Evolutionary conservation across 2,113 vertebrate genomes (phyloP), one percentile per base, ranked within the genome.

Genomic region (Amphiprion percula): DNA sequence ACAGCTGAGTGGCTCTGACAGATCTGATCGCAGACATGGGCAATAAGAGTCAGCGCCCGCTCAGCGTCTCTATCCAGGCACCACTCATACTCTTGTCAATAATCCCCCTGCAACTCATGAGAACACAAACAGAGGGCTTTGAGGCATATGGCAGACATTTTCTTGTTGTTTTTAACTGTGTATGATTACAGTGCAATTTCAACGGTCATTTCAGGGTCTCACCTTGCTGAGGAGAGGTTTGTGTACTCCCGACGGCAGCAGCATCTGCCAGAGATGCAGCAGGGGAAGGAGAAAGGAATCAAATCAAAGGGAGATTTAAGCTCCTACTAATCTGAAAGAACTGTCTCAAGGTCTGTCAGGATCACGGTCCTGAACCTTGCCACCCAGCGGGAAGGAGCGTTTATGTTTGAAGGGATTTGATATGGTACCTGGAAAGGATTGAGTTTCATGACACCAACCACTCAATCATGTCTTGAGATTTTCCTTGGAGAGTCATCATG

Each of bases 171-270:
- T 84, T 89, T 89, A 83, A 64, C 85, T 77, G 79, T 63, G 83
- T 89, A 76, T 92, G 90, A 95, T 94, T 93, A 92, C 87, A 68
- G 82, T 87, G 87, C 84, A 93, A 94, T 95, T 95, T 93, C 86
- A 86, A 70, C 68, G 46, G 86, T 87, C 85, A 89, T 92, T 93
- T 90, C 79, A 90, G 80, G 90, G 88, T 91, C 88, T 93, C 91
- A 93, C 90, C 88, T 93, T 77, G 16, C 74, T 12, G 10, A 65
- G 81, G 71, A 80, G 71, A 80, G 79, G 68, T 80, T 83, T 84
- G 85, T 87, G 82, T 84, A 83, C 76, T 81, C 65, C 85, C 86
- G 73, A 86, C 54, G 64, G 84, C 76, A 66, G 68, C 65, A 23
- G 82, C 80, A 88, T 91, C 76, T 86, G 78, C 78, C 83, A 53